A percentile compares a stretch with the other conserved stretches of the same genome.
phyloP scores from a whole-genome alignment of 2,113 vertebrate species.

The Jaculus jaculus region DNA sequence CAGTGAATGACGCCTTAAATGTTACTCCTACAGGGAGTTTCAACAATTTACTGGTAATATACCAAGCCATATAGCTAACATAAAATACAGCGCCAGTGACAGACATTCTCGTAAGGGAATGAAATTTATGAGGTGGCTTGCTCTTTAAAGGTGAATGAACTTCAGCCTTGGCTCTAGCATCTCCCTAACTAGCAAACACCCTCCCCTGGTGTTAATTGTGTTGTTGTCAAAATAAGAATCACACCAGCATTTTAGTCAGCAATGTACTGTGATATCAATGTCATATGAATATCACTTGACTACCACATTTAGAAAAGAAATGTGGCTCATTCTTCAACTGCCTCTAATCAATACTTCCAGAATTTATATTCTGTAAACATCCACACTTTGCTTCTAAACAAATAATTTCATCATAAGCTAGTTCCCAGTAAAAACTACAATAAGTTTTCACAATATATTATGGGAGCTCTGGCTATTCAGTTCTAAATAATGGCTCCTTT shows the following conservation, averaged over 20 bases:
- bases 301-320: conserved; percentile 79
- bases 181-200: conserved; percentile 64
- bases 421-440: conserved; percentile 85
- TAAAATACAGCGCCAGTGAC: conserved; percentile 69
- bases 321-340: conserved; percentile 68
- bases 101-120: conserved; percentile 61
- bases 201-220: conserved; percentile 67
- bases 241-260: conserved; percentile 51
- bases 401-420: conserved; percentile 87
- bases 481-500: conserved; percentile 87
- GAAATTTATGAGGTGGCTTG: conserved; percentile 74
- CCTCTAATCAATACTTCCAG: conserved; percentile 76
- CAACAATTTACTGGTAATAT: conserved; percentile 74
- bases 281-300: conserved; percentile 71
- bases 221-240: conserved; percentile 69
- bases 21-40: conserved; percentile 79
- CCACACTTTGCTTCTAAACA: conserved; percentile 83
- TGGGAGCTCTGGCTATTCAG: conserved; percentile 81
- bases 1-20: conserved; percentile 80
- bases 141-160: conserved; percentile 77
- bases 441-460: conserved; percentile 87
- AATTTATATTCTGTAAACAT: conserved; percentile 82
- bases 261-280: conserved; percentile 66
- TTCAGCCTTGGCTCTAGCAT: conserved; percentile 57
- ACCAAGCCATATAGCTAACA: conserved; percentile 67